Evolutionary conservation across 2,113 vertebrate genomes (phyloP).

Genomic region (Psilopsiagon aymara): DNA sequence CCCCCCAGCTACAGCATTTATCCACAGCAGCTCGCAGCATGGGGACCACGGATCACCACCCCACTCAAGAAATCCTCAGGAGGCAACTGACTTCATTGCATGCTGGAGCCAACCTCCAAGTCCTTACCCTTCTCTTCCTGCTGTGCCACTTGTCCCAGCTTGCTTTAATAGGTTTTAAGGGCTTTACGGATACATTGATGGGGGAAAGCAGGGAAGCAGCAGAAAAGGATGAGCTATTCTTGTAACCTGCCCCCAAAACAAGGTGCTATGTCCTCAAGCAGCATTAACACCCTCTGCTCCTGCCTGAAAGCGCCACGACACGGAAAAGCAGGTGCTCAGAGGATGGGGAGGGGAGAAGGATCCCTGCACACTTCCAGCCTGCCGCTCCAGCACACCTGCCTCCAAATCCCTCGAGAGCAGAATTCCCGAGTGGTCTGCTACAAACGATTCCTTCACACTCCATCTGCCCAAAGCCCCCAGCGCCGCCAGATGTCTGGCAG

Average conservation of each 20-base stretch:
- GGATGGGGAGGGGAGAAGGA: accelerated
- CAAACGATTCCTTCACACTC: accelerated
- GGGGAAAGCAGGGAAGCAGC: not conserved
- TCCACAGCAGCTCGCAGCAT: not conserved
- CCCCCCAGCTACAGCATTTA: not conserved
- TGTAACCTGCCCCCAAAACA: not conserved
- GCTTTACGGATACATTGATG: accelerated
- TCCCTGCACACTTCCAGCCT: not conserved
- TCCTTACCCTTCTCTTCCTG: accelerated
- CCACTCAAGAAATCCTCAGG: not conserved
- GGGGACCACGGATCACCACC: accelerated
- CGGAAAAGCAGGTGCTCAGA: not conserved
- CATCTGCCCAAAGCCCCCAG: not conserved
- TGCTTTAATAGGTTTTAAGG: not conserved
- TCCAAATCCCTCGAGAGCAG: not conserved
- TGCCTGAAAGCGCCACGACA: not conserved
- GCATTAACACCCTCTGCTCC: not conserved
- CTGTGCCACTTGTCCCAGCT: accelerated
- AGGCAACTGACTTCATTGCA: accelerated
- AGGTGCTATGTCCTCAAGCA: not conserved
- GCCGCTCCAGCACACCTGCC: not conserved
- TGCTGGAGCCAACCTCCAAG: not conserved
- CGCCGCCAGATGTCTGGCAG: not conserved
- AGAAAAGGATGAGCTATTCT: not conserved
- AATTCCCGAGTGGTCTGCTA: accelerated